A percentile compares a stretch with the other conserved stretches of the same genome.
phyloP scores from a whole-genome alignment of 2,888 invertebrate genomes.

The Plagiodera versicolora region DNA sequence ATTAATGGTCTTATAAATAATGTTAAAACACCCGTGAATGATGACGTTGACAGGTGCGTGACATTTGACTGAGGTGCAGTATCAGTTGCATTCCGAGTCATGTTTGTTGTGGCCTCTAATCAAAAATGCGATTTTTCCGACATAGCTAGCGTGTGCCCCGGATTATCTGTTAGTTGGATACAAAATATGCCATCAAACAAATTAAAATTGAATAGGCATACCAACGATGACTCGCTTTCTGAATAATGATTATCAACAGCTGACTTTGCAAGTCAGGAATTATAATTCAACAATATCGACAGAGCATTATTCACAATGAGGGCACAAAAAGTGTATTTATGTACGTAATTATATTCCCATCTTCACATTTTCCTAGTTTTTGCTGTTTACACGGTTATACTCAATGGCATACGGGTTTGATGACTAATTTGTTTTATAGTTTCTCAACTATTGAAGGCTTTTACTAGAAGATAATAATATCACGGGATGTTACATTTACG shows the following conservation, averaged over 20 bases:
- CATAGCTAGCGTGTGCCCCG: slow-evolving; percentile 16
- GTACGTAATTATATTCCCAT: too few relatives aligned
- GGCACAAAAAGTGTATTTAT: background rate
- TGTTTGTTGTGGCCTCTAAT: background rate
- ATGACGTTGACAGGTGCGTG: too few relatives aligned
- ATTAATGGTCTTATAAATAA: too few relatives aligned
- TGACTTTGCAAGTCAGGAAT: background rate
- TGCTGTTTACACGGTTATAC: background rate
- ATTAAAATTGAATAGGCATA: slow-evolving; percentile 2
- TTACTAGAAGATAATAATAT: background rate
- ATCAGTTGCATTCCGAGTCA: too few relatives aligned
- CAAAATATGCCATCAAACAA: background rate
- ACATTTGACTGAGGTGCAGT: too few relatives aligned
- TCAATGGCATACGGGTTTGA: background rate
- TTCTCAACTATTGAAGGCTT: background rate
- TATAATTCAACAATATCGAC: background rate
- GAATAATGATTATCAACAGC: slow-evolving; percentile 8
- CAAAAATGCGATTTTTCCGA: slow-evolving; percentile 16
- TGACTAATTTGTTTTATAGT: background rate
- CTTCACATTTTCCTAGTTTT: too few relatives aligned
- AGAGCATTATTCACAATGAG: background rate
- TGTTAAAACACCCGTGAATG: too few relatives aligned
- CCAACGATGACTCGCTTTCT: background rate
- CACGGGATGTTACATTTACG: background rate
- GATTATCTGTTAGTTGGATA: slow-evolving; percentile 10